Evolutionary conservation across 2,113 vertebrate genomes (phyloP).

Genomic region (Melanerpes formicivorus): DNA sequence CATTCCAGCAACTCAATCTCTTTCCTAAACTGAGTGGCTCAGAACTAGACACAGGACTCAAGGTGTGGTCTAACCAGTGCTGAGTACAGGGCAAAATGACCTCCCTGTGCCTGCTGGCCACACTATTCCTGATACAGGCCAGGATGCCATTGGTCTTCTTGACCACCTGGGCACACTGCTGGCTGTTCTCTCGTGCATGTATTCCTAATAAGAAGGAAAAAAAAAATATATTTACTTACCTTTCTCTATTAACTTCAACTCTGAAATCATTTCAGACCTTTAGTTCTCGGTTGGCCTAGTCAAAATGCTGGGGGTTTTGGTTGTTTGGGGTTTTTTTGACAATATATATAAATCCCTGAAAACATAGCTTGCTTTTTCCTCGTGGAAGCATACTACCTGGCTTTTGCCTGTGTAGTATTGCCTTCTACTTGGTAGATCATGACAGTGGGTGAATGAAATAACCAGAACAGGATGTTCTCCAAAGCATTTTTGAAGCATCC

Average conservation of each 20-base stretch:
- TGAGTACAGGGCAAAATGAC: no score
- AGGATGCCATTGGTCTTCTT: no score
- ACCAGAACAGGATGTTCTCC: not conserved
- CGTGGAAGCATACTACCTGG: not conserved
- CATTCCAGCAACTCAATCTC: no score
- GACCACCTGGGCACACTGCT: no score
- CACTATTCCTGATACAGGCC: no score
- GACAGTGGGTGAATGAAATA: not conserved
- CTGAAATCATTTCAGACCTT: not conserved
- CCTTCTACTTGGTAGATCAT: not conserved
- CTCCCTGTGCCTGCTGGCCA: no score
- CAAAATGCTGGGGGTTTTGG: not conserved
- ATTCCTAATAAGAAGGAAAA: not conserved
- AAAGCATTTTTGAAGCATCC: not conserved
- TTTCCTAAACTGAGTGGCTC: no score
- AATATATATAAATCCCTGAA: not conserved
- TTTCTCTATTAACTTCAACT: not conserved
- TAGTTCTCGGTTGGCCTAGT: not conserved
- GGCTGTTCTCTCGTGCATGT: no score
- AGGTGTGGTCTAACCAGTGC: no score
- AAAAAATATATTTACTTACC: not conserved
- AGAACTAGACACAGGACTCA: no score
- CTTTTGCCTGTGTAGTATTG: not conserved
- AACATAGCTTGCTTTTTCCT: not conserved
- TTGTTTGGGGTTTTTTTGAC: not conserved